Base-by-base conservation (phyloP, 2,797 vertebrate species). In the Liparis tanakae region DNA sequence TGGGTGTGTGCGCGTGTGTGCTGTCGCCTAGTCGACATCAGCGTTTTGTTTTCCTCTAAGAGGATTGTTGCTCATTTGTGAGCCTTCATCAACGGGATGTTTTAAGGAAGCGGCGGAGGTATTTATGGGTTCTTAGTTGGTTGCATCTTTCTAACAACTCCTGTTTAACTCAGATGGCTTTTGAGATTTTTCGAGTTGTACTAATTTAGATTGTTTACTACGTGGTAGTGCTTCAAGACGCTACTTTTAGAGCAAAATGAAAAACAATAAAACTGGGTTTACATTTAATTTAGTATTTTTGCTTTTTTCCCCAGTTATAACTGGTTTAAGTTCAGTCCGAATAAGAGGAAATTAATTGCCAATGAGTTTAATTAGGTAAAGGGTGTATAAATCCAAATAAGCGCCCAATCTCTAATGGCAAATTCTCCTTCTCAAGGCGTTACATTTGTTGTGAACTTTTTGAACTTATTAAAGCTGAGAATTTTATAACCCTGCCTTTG, bases 41-140 rank as follows among this genome's bases (percentile, higher is more conserved):
- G 96, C 96, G 96, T 98, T 99, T 98, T 96, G 96, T 98, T 99
- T 98, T 99, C 94, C 98, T 99, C 98, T 98, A 96, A 98, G 98
- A 99, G 98, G 98, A 99, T 96, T 95, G 97, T 97, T 96, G 97
- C 97, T 98, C 96, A 96, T 96, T 96, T 96, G 95, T 96, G 97
- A 98, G 97, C 97, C 94, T 96, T 98, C 96, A 97, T 98, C 96
- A 96, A 96, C 96, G 95, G 94, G 97, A 97, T 95, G 97, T 93
- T 93, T 89, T 89, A 90, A 88, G 94, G 96, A 96, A 96, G 90
- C 95, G 95, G 96, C 96, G 95, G 95, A 97, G 95, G 96, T 99
- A 99, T 99, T 98, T 99, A 98, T 99, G 96, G 97, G 94, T 96
- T 97, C 95, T 95, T 95, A 94, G 88, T 88, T 96, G 96, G 95